Percentiles rank a stretch among this genome's conserved stretches.
Evolutionary conservation across 1,140 invertebrate species (phyloP).

Genomic region (Dinothrombium tinctorium): DNA sequence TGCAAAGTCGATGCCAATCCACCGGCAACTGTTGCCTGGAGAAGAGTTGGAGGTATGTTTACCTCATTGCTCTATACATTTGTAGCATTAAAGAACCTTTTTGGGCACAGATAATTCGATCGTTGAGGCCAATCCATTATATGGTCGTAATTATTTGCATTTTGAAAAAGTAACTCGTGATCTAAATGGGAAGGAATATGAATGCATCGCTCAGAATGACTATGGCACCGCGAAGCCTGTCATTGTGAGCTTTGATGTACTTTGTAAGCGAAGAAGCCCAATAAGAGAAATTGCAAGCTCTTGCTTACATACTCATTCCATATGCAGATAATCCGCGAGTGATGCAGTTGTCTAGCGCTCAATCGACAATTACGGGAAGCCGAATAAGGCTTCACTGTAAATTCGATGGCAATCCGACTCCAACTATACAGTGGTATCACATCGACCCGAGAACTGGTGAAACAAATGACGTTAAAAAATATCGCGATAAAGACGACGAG

Average conservation of each 20-base stretch:
- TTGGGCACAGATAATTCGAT: not conserved
- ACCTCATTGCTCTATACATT: not conserved
- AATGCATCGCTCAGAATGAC: conserved; percentile 6
- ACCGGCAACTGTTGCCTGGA: conserved; percentile 4
- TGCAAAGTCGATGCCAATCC: conserved; percentile 12
- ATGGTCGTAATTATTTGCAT: not conserved
- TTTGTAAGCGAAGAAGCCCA: too few relatives aligned
- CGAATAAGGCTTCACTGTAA: conserved; percentile 1
- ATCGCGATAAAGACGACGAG: too few relatives aligned
- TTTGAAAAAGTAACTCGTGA: not conserved
- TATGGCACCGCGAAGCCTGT: conserved; percentile 4
- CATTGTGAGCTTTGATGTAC: conserved; percentile 5
- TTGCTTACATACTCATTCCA: too few relatives aligned
- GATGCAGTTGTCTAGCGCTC: not conserved
- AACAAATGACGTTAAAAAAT: not conserved
- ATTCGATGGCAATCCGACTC: conserved; percentile 9
- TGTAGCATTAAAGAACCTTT: not conserved
- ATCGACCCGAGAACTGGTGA: conserved; percentile 3
- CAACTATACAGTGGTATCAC: conserved; percentile 6
- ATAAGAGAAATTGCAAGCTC: too few relatives aligned
- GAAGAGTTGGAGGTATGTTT: conserved; percentile 2
- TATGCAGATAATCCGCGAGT: not conserved
- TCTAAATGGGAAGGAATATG: conserved; percentile 5
- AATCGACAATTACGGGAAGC: not conserved
- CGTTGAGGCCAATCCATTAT: not conserved